phyloP scores from a whole-genome alignment of 2,888 invertebrate species.

The Phortica magna region DNA sequence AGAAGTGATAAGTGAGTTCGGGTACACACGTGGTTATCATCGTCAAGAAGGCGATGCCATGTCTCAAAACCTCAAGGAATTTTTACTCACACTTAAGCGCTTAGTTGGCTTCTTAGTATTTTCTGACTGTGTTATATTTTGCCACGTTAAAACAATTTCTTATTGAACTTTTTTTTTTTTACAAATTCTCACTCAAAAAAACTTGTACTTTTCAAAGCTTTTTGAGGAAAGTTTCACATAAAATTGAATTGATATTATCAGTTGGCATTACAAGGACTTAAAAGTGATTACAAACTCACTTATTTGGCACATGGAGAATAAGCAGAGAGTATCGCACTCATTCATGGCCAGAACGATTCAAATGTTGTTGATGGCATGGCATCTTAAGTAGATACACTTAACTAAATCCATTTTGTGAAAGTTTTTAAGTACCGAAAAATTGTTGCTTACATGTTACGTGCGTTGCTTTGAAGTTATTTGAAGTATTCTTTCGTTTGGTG shows the following conservation, averaged over 20 bases:
- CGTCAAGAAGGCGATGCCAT: too few species aligned
- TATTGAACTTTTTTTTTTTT: neutral
- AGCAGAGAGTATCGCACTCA: neutral
- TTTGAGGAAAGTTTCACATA: constrained; percentile 16
- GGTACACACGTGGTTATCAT: too few species aligned
- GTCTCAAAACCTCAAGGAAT: too few species aligned
- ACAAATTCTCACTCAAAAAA: neutral
- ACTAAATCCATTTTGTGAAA: constrained; percentile 21
- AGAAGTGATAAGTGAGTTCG: too few species aligned
- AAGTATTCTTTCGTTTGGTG: too few species aligned
- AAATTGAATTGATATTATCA: constrained; percentile 53
- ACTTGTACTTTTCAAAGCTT: neutral
- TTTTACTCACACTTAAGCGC: too few species aligned
- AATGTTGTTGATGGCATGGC: constrained; percentile 10
- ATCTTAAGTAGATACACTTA: constrained; percentile 16
- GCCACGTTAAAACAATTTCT: too few species aligned
- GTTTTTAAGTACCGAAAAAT: constrained; percentile 8
- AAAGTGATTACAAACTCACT: constrained; percentile 58
- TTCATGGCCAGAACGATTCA: neutral
- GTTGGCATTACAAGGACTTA: constrained; percentile 60
- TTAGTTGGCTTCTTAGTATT: too few species aligned
- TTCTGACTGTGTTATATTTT: too few species aligned
- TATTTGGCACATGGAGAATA: neutral
- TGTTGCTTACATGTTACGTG: neutral
- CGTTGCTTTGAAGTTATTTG: too few species aligned